These are phyloP conservation scores for Saxidomus purpurata DNA, from an alignment of 1,140 invertebrate species.

Conservation along the genomic window DNA sequence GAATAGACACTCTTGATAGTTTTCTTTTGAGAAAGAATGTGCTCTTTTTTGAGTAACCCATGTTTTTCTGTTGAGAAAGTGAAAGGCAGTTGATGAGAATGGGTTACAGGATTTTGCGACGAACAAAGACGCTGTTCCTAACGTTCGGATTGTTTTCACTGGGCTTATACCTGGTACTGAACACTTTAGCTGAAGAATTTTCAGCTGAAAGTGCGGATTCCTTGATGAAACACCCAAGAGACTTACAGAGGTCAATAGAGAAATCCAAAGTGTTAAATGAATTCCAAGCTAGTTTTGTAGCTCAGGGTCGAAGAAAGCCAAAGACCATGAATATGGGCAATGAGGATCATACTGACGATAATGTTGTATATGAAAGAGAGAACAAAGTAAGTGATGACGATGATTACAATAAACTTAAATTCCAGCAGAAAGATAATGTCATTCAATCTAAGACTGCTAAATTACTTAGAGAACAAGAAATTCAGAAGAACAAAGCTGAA, in stretches of 20 bases:
- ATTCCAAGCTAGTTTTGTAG: conserved; percentile 19
- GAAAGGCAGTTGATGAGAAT: not conserved
- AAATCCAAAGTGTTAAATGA: conserved; percentile 24
- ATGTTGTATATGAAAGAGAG: conserved; percentile 9
- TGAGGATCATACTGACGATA: conserved; percentile 13
- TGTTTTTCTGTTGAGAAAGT: not conserved
- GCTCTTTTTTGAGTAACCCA: no score
- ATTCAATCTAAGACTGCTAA: not conserved
- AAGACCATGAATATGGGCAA: conserved; percentile 6
- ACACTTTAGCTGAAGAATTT: conserved; percentile 12
- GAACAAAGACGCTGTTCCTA: conserved; percentile 9
- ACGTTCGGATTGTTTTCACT: conserved; percentile 26
- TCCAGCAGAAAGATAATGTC: not conserved
- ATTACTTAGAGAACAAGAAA: not conserved
- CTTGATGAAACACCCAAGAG: not conserved
- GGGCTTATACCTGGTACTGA: not conserved
- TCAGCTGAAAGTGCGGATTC: not conserved
- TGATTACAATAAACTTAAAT: not conserved
- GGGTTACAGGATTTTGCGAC: not conserved
- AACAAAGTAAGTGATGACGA: not conserved
- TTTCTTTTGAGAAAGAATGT: no score
- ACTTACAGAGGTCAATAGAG: not conserved
- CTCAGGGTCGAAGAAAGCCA: conserved; percentile 45
- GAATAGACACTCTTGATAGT: no score
- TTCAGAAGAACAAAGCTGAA: not conserved